These are phyloP conservation scores for Platichthys flesus DNA, from an alignment of 2,113 vertebrate species.

Conservation along the genomic window DNA sequence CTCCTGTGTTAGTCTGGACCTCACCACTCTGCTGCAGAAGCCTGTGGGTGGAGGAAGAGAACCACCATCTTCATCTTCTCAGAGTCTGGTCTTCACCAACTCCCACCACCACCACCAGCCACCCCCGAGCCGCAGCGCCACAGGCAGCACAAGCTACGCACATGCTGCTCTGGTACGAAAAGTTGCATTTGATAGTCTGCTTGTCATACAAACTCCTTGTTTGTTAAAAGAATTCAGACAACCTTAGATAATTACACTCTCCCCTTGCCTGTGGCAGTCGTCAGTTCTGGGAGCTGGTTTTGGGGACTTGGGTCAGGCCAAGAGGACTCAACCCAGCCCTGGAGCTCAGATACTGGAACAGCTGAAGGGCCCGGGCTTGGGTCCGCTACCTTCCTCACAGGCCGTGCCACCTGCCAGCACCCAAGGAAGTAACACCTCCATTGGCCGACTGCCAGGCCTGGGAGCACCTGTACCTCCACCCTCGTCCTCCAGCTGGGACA, in stretches of 20 bases:
- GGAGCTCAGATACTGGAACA: constrained; percentile 93
- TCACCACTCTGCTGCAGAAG: constrained; percentile 91
- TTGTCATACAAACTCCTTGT: not conserved
- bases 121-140: constrained; percentile 77
- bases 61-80: constrained; percentile 83
- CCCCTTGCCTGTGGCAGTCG: constrained; percentile 79
- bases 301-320: constrained; percentile 87
- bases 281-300: constrained; percentile 94
- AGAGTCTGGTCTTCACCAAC: constrained; percentile 95
- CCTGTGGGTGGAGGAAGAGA: constrained; percentile 83
- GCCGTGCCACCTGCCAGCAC: constrained; percentile 79
- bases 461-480: constrained; percentile 68
- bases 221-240: not conserved
- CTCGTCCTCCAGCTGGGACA: constrained; percentile 89
- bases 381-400: constrained; percentile 85
- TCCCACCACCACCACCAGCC: constrained; percentile 86
- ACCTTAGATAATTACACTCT: not conserved
- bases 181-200: not conserved
- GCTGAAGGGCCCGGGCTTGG: constrained; percentile 89
- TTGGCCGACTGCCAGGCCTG: constrained; percentile 72
- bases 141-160: constrained; percentile 86
- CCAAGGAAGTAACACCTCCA: constrained; percentile 77
- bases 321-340: constrained; percentile 72
- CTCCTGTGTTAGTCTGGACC: constrained; percentile 85
- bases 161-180: constrained; percentile 85